Evolutionary conservation across 1,140 invertebrate genomes (phyloP).

Genomic region (Solen grandis): DNA sequence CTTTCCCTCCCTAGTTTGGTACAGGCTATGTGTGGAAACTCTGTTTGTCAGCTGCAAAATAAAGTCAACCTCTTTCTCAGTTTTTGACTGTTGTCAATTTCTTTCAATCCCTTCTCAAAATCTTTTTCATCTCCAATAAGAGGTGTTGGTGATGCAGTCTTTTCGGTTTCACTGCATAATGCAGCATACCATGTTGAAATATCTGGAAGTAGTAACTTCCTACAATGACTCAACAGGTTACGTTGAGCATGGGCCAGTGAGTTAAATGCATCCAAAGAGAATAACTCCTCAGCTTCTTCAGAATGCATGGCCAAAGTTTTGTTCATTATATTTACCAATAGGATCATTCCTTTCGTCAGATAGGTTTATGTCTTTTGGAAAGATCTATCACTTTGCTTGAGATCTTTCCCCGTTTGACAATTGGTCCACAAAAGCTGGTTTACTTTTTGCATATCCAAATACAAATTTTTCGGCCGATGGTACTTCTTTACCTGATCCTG

Average conservation of each 20-base stretch:
- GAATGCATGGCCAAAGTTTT: background rate
- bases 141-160: background rate
- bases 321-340: background rate
- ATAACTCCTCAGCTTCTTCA: background rate
- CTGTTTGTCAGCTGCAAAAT: background rate
- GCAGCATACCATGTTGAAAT: background rate
- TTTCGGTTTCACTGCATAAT: background rate
- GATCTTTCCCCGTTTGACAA: background rate
- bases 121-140: background rate
- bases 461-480: background rate
- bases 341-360: conserved; percentile 1
- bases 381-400: background rate
- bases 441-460: background rate
- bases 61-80: background rate
- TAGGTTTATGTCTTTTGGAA: background rate
- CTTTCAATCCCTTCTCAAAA: background rate
- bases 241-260: background rate
- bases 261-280: conserved; percentile 1
- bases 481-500: background rate
- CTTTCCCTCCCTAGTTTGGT: background rate
- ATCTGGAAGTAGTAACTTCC: background rate
- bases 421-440: background rate
- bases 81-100: conserved; percentile 7
- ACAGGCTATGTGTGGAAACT: background rate
- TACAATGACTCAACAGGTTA: background rate